These are phyloP conservation scores for Mythimna pallens DNA, from an alignment of 2,888 invertebrate genomes.

Conservation along the genomic window DNA sequence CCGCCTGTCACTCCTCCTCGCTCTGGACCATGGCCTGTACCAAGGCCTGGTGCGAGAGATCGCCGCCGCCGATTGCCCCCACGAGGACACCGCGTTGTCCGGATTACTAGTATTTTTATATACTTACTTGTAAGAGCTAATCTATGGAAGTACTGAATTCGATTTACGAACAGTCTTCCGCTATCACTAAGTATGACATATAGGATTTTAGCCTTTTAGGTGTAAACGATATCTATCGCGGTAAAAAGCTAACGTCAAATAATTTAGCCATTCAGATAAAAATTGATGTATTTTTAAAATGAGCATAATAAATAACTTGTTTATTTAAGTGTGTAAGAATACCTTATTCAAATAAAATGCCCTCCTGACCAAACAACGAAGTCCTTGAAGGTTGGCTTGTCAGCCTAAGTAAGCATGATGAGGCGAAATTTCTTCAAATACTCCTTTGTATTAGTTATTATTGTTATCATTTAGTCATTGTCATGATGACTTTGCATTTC, in stretches of 20 bases:
- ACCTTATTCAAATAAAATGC: slow-evolving; percentile 10
- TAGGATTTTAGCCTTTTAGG: too few species aligned
- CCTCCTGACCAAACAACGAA: slow-evolving; percentile 14
- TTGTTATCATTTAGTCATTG: slow-evolving; percentile 1
- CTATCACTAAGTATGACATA: too few species aligned
- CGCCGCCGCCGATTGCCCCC: too few species aligned
- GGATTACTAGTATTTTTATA: too few species aligned
- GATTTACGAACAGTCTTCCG: too few species aligned
- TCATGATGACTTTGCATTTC: slow-evolving; percentile 32
- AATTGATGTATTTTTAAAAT: neutral
- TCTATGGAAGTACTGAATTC: too few species aligned
- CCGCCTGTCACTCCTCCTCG: too few species aligned
- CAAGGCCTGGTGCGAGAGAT: too few species aligned
- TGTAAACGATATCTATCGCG: too few species aligned
- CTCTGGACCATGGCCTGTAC: too few species aligned
- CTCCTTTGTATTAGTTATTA: neutral
- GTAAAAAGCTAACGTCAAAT: neutral
- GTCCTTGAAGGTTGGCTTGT: slow-evolving; percentile 27
- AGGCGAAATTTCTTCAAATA: neutral
- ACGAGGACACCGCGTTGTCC: too few species aligned
- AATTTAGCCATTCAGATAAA: neutral
- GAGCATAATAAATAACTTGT: neutral
- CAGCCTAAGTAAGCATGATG: slow-evolving; percentile 16
- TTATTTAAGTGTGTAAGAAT: slow-evolving; percentile 3
- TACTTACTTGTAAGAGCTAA: too few species aligned